A percentile compares a stretch with the other conserved stretches of the same genome.
These are phyloP conservation scores for Ligdia adustata DNA, from an alignment of 2,888 invertebrate species.

Conservation along the genomic window DNA sequence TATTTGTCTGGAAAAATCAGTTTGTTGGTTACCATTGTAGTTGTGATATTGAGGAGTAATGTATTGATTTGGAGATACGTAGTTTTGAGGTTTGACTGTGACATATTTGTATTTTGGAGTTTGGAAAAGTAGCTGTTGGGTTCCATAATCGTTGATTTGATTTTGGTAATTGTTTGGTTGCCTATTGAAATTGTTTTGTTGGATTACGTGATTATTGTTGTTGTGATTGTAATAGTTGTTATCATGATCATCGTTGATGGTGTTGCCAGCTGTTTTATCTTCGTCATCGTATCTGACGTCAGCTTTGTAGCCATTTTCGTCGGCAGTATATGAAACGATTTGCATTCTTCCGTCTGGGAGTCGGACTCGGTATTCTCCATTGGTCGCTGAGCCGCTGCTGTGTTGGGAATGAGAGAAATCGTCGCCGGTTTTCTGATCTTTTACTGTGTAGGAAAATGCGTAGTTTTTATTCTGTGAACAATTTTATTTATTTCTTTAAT, in stretches of 20 bases:
- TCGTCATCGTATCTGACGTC: slow-evolving; percentile 85
- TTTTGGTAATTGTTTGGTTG: slow-evolving; percentile 11
- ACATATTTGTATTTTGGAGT: slow-evolving; percentile 13
- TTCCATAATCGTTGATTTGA: slow-evolving; percentile 1
- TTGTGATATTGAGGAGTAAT: slow-evolving; percentile 16
- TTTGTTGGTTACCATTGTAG: slow-evolving; percentile 21
- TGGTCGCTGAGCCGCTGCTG: slow-evolving; percentile 85
- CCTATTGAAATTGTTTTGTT: slow-evolving; percentile 26
- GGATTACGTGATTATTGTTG: slow-evolving; percentile 15
- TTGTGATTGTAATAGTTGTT: slow-evolving; percentile 29
- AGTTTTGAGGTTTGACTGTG: slow-evolving; percentile 1
- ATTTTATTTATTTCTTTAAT: too few species aligned
- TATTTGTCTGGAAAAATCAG: slow-evolving; percentile 30
- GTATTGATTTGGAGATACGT: slow-evolving; percentile 6
- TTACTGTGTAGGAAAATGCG: slow-evolving; percentile 87
- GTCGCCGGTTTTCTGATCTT: slow-evolving; percentile 85
- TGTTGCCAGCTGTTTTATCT: slow-evolving; percentile 41
- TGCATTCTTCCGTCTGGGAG: slow-evolving; percentile 87
- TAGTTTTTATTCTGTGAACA: slow-evolving; percentile 78
- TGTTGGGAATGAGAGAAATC: slow-evolving; percentile 87
- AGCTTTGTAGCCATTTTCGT: slow-evolving; percentile 87
- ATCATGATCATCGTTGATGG: slow-evolving; percentile 38
- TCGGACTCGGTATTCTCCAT: slow-evolving; percentile 87
- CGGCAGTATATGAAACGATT: slow-evolving; percentile 87
- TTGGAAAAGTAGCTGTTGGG: slow-evolving; percentile 3